Evolutionary conservation across 1,140 invertebrate species (phyloP).

Genomic region (Whitmania pigra): DNA sequence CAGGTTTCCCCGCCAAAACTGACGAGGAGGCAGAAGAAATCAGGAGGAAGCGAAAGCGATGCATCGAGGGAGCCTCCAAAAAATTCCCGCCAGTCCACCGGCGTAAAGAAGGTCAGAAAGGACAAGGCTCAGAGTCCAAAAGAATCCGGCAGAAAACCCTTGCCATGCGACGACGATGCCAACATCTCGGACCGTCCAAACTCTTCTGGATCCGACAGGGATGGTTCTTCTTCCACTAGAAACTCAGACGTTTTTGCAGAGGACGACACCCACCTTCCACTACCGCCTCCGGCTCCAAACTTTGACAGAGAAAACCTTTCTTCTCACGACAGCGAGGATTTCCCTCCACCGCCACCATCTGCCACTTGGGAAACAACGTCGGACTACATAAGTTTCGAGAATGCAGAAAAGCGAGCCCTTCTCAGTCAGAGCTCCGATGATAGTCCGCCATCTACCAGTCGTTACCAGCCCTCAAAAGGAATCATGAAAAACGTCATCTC

Average conservation of each 20-base stretch:
- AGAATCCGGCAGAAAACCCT: neutral
- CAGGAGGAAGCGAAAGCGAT: slow-evolving; percentile 4
- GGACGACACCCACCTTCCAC: neutral
- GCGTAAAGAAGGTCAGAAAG: slow-evolving; percentile 1
- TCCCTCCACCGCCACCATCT: neutral
- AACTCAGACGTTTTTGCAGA: slow-evolving; percentile 1
- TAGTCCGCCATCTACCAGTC: neutral
- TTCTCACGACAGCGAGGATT: neutral
- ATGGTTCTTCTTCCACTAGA: neutral
- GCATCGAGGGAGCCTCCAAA: neutral
- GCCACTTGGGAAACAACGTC: neutral
- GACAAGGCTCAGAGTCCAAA: neutral
- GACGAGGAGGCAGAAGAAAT: slow-evolving; percentile 16
- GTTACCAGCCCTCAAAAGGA: neutral
- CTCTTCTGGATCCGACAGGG: neutral
- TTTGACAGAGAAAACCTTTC: neutral
- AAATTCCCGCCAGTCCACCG: neutral
- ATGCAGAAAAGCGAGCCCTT: slow-evolving; percentile 2
- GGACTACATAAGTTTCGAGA: slow-evolving; percentile 5
- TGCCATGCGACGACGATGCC: neutral
- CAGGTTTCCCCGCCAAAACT: slow-evolving; percentile 17
- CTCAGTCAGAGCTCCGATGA: neutral
- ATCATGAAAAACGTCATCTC: neutral
- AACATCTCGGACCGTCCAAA: neutral
- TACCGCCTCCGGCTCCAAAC: neutral